These are phyloP conservation scores for Alfaro cultratus DNA, from an alignment of 2,797 vertebrate species.

Conservation along the genomic window DNA sequence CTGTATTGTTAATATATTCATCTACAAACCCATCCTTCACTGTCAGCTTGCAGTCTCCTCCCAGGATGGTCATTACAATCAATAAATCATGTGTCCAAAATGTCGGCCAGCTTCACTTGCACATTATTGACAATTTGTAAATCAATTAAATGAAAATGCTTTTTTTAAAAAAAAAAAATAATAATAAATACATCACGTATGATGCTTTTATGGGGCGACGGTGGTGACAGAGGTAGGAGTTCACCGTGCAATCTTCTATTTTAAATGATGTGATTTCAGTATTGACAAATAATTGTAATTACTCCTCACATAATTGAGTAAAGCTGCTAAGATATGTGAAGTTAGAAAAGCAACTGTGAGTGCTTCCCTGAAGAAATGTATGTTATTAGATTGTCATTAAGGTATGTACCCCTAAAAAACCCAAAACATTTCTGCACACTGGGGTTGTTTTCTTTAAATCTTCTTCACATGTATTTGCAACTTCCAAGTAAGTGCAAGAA, in stretches of 20 bases:
- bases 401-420: not conserved
- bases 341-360: not conserved
- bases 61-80: not conserved
- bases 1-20: not conserved
- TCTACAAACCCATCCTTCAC: not conserved
- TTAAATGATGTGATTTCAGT: not conserved
- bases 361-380: not conserved
- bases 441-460: not conserved
- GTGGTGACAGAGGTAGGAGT: no score
- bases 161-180: not conserved
- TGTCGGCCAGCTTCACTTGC: not conserved
- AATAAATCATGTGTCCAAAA: not conserved
- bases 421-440: not conserved
- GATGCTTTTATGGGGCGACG: not conserved
- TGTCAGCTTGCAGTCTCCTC: not conserved
- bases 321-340: not conserved
- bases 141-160: not conserved
- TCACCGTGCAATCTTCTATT: not conserved
- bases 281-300: not conserved
- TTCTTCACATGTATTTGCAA: not conserved
- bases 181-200: not conserved
- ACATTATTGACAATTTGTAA: not conserved
- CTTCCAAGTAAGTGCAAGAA: not conserved
- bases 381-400: not conserved
- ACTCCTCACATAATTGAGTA: not conserved